These are phyloP conservation scores for Dysmachus trigonus DNA, from an alignment of 2,888 invertebrate genomes.

Conservation along the genomic window DNA sequence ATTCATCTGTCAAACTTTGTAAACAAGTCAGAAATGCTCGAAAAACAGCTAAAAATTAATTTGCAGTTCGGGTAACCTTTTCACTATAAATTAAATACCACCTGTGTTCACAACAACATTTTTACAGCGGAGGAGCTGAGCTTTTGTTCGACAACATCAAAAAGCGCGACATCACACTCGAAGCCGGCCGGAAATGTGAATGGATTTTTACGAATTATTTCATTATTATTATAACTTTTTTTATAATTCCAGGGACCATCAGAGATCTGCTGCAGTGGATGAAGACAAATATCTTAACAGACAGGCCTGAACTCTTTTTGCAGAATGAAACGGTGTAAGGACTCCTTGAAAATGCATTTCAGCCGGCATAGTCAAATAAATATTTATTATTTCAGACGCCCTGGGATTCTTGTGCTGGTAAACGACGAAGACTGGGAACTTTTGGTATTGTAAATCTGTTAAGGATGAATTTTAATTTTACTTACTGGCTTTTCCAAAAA, in stretches of 20 bases:
- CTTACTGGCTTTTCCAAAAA: not conserved
- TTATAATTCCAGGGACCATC: constrained; percentile 72
- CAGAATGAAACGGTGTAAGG: constrained; percentile 65
- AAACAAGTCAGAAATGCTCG: constrained; percentile 41
- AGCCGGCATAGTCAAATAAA: not conserved
- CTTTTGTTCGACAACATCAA: constrained; percentile 87
- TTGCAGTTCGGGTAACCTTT: constrained; percentile 58
- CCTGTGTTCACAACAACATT: constrained; percentile 46
- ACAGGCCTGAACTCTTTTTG: constrained; percentile 79
- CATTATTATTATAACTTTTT: constrained; percentile 50
- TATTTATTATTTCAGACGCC: constrained; percentile 66
- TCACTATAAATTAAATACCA: no score
- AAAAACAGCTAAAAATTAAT: constrained; percentile 54
- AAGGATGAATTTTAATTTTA: not conserved
- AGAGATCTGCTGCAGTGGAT: constrained; percentile 82
- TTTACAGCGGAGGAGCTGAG: constrained; percentile 87
- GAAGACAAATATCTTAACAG: constrained; percentile 82
- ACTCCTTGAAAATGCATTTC: not conserved
- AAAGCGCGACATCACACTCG: constrained; percentile 73
- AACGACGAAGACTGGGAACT: constrained; percentile 98
- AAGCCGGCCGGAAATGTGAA: constrained; percentile 66
- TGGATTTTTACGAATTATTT: constrained; percentile 51
- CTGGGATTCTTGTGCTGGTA: constrained; percentile 92
- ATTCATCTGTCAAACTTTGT: not conserved
- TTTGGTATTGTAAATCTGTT: constrained; percentile 64